Conservation (phyloP, 2,888 invertebrate species). For the Terebella lapidaria region DNA sequence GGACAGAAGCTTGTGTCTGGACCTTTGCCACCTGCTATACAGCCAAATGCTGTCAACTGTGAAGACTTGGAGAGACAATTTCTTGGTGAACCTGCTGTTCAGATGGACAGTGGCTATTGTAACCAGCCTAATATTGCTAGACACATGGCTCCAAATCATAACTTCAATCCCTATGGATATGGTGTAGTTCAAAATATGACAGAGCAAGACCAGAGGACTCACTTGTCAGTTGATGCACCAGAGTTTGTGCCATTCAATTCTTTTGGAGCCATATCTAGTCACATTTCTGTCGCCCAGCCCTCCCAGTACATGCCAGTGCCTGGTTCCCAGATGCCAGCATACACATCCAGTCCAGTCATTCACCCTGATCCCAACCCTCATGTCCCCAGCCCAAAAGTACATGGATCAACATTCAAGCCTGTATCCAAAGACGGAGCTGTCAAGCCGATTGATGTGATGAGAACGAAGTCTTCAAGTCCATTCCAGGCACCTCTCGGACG, state of each 20-base stretch:
- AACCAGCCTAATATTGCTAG: neutral
- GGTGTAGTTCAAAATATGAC: slow-evolving; percentile 1
- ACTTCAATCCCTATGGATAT: neutral
- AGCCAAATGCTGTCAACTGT: slow-evolving; percentile 1
- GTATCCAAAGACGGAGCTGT: neutral
- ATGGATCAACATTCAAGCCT: neutral
- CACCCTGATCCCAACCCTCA: neutral
- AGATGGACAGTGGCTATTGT: neutral
- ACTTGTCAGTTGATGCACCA: slow-evolving; percentile 25
- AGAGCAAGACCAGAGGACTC: neutral
- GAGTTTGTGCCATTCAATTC: slow-evolving; percentile 25
- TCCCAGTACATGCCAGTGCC: neutral
- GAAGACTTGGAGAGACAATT: slow-evolving; percentile 12
- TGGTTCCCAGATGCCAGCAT: neutral
- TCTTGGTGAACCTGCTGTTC: neutral
- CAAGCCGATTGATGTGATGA: neutral
- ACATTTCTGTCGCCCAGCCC: neutral
- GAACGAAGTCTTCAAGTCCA: neutral
- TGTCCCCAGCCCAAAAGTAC: neutral
- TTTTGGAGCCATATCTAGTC: too few species aligned
- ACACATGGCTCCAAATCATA: neutral
- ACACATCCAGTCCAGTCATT: neutral
- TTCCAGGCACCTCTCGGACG: too few species aligned
- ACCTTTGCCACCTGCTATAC: neutral
- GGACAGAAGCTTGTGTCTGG: neutral